Percentiles rank a stretch among this genome's conserved stretches.
Evolutionary conservation across 2,888 invertebrate species (phyloP).

Genomic region (Pterostichus niger): DNA sequence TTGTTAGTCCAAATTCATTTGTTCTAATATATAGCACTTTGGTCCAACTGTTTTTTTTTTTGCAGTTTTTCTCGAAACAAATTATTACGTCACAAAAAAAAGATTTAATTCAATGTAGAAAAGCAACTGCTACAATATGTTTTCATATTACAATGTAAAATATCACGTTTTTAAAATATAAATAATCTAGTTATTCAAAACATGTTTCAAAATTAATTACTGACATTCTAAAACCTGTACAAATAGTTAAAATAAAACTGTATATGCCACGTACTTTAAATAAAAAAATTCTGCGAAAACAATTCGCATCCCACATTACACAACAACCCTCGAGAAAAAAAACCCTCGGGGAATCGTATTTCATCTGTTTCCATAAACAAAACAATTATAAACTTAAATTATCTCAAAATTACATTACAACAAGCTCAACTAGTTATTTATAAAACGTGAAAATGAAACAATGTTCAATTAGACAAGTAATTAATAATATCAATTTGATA

Average conservation of each 20-base stretch:
- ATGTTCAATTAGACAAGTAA: not conserved
- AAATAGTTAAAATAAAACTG: too few species aligned
- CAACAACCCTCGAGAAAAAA: not conserved
- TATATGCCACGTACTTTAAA: too few species aligned
- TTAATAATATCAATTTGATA: slow-evolving; percentile 12
- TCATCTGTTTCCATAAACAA: slow-evolving; percentile 5
- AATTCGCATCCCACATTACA: too few species aligned
- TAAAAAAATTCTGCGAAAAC: too few species aligned
- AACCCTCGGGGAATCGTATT: not conserved
- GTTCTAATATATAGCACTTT: slow-evolving; percentile 42
- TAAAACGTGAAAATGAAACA: slow-evolving; percentile 3
- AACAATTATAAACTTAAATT: slow-evolving; percentile 39
- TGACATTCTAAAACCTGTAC: too few species aligned
- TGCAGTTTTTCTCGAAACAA: slow-evolving; percentile 15
- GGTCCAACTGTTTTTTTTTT: slow-evolving; percentile 10
- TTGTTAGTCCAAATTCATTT: slow-evolving; percentile 23
- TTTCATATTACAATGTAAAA: not conserved
- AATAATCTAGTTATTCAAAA: too few species aligned
- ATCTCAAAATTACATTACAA: not conserved
- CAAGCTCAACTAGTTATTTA: slow-evolving; percentile 1
- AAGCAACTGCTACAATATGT: not conserved
- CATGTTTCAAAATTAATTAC: too few species aligned
- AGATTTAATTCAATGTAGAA: slow-evolving; percentile 10
- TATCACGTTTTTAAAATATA: not conserved
- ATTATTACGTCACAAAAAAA: slow-evolving; percentile 14